These are phyloP conservation scores for Temnothorax unifasciatus DNA, from an alignment of 2,888 invertebrate genomes.

Conservation along the genomic window DNA sequence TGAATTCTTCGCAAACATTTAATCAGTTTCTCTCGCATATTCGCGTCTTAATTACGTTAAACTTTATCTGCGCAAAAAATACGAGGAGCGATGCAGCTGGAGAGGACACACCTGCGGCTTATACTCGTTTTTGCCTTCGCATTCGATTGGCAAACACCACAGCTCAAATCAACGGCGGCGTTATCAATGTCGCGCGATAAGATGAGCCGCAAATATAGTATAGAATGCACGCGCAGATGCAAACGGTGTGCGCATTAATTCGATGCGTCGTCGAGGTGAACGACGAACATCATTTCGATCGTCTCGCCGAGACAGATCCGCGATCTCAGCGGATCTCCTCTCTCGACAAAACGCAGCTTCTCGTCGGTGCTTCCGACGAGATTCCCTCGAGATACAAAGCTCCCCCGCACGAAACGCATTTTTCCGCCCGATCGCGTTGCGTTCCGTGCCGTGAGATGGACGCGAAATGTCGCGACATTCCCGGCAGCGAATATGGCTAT, in stretches of 20 bases:
- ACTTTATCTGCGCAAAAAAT: not conserved
- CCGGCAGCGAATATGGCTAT: constrained; percentile 51
- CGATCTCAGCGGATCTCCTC: not conserved
- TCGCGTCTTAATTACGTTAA: not conserved
- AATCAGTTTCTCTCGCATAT: not conserved
- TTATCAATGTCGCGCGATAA: constrained; percentile 17
- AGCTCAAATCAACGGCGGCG: not conserved
- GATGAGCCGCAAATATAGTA: not conserved
- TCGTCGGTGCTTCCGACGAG: not conserved
- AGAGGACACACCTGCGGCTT: not conserved
- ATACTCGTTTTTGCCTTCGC: not conserved
- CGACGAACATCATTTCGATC: constrained; percentile 9
- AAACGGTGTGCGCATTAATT: not conserved
- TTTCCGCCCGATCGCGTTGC: constrained; percentile 1
- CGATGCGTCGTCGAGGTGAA: not conserved
- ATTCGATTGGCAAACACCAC: not conserved
- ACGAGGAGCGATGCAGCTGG: not conserved
- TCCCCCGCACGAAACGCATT: not conserved
- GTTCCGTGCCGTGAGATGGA: not conserved
- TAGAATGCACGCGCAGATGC: not conserved
- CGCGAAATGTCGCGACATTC: constrained; percentile 37
- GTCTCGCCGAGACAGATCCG: not conserved
- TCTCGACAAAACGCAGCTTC: not conserved
- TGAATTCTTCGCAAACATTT: not conserved
- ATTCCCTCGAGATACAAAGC: not conserved